Evolutionary conservation across 2,797 vertebrate species (phyloP).

Genomic region (Anomalospiza imberbis): DNA sequence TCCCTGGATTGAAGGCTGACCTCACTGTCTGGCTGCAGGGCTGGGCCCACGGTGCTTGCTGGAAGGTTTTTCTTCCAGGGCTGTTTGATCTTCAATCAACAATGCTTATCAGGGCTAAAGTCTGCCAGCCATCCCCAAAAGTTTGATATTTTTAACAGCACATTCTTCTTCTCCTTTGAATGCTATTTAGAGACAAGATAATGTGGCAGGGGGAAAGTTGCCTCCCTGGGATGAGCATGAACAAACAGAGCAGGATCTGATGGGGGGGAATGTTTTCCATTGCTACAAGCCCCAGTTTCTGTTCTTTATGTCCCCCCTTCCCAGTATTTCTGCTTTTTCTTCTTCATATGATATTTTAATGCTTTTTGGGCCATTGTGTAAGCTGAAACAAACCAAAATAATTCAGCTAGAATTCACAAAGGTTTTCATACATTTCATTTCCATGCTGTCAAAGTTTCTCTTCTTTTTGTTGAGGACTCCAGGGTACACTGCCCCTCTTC

Average conservation of each 20-base stretch:
- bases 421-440: background rate
- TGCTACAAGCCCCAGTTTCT: background rate
- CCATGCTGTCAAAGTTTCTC: background rate
- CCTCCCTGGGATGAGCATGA: background rate
- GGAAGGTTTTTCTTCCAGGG: background rate
- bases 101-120: background rate
- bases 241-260: background rate
- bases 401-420: background rate
- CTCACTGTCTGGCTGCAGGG: conserved; percentile 31
- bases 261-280: background rate
- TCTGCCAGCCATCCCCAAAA: conserved; percentile 40
- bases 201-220: background rate
- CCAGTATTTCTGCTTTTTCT: background rate
- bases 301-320: background rate
- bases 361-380: background rate
- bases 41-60: background rate
- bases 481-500: background rate
- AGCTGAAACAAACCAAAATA: background rate
- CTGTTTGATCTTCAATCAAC: conserved; percentile 53
- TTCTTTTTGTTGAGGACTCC: background rate
- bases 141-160: conserved; percentile 52
- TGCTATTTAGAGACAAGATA: conserved; percentile 34
- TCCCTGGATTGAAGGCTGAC: background rate
- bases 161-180: conserved; percentile 49
- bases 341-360: background rate